These are phyloP conservation scores for Agonopterix subpropinquella DNA, from an alignment of 2,888 invertebrate species.

Conservation along the genomic window DNA sequence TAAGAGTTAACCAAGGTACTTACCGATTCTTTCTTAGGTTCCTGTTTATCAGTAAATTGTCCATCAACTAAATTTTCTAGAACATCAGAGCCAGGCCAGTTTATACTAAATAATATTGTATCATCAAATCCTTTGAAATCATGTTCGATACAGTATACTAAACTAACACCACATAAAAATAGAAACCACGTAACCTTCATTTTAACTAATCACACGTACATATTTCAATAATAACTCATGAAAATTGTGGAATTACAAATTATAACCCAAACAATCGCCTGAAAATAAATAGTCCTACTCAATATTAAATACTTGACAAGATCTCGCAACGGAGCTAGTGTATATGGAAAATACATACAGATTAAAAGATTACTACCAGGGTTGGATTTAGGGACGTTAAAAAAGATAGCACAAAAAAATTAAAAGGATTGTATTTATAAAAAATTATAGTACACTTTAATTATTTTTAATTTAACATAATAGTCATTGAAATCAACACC, in stretches of 20 bases:
- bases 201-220: constrained; percentile 19
- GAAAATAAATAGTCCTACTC: background rate
- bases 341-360: background rate
- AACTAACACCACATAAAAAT: constrained; percentile 30
- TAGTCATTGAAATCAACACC: too few relatives aligned
- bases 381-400: too few relatives aligned
- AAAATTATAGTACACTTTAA: too few relatives aligned
- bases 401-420: too few relatives aligned
- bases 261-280: constrained; percentile 5
- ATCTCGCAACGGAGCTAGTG: background rate
- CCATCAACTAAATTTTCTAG: constrained; percentile 40
- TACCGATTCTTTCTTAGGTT: constrained; percentile 14
- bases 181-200: constrained; percentile 42
- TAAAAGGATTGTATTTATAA: too few relatives aligned
- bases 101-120: constrained; percentile 85
- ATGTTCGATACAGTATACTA: constrained; percentile 54
- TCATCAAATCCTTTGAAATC: constrained; percentile 89
- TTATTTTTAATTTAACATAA: too few relatives aligned
- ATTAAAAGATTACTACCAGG: background rate
- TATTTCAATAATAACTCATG: constrained; percentile 9
- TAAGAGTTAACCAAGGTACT: background rate
- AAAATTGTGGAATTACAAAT: constrained; percentile 1
- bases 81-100: constrained; percentile 79
- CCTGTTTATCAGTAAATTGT: constrained; percentile 34
- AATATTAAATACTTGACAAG: background rate